These are phyloP conservation scores for Corythornis madagascariensis DNA, from an alignment of 2,113 vertebrate genomes.

Conservation along the genomic window DNA sequence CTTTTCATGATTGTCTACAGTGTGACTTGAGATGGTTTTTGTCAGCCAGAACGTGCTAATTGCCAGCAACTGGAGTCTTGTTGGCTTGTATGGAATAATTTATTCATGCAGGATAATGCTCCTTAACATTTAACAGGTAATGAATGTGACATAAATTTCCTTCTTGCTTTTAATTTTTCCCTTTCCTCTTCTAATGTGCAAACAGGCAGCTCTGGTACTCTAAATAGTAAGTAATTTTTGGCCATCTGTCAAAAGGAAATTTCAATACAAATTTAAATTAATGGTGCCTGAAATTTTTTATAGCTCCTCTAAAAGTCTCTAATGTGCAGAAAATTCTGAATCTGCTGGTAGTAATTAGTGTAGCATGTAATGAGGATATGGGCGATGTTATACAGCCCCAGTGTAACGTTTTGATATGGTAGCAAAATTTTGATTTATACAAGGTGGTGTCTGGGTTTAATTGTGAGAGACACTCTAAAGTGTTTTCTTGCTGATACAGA, in stretches of 20 bases:
- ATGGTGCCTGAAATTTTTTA: constrained; percentile 89
- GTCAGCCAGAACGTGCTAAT: constrained; percentile 68
- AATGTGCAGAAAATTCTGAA: constrained; percentile 86
- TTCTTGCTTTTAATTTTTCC: constrained; percentile 83
- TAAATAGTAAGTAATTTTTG: constrained; percentile 90
- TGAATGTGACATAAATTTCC: constrained; percentile 83
- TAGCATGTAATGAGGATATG: constrained; percentile 85
- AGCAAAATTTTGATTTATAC: constrained; percentile 85
- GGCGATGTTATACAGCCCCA: constrained; percentile 77
- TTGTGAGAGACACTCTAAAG: constrained; percentile 79
- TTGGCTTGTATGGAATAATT: constrained; percentile 78
- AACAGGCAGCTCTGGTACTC: constrained; percentile 81
- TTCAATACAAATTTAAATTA: constrained; percentile 90
- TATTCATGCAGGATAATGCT: constrained; percentile 81
- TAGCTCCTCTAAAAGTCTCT: constrained; percentile 85
- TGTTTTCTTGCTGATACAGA: constrained; percentile 76
- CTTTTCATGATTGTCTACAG: constrained; percentile 75
- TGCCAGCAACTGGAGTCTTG: constrained; percentile 75
- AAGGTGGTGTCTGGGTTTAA: constrained; percentile 77
- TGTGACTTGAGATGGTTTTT: constrained; percentile 74
- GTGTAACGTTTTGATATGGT: constrained; percentile 84
- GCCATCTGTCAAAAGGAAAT: constrained; percentile 88
- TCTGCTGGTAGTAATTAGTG: constrained; percentile 87
- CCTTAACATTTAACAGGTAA: constrained; percentile 86
- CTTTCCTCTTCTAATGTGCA: constrained; percentile 83